These are phyloP conservation scores for Enoplosus armatus DNA, from an alignment of 2,797 vertebrate species.

Conservation along the genomic window DNA sequence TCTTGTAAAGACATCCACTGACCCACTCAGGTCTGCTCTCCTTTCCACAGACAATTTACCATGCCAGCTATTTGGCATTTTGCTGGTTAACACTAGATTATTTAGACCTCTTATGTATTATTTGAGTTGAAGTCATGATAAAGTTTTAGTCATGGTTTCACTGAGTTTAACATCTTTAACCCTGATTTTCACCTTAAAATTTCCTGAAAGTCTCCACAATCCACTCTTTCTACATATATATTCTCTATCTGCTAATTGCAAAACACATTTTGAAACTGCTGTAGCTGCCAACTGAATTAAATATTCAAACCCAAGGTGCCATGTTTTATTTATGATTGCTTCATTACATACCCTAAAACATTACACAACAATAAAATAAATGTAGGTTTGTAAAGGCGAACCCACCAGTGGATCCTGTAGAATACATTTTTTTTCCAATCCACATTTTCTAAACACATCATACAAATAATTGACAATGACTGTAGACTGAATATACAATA, in stretches of 20 bases:
- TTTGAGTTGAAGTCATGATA: not conserved
- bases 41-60: conserved; percentile 8
- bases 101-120: not conserved
- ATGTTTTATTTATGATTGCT: not conserved
- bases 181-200: not conserved
- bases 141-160: too few species aligned
- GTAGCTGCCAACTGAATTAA: not conserved
- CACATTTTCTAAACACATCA: conserved; percentile 12
- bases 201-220: not conserved
- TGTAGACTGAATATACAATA: conserved; percentile 32
- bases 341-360: not conserved
- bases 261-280: not conserved
- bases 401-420: not conserved
- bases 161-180: not conserved
- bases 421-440: too few species aligned
- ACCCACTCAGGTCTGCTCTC: conserved; percentile 38
- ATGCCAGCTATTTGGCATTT: not conserved
- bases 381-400: not conserved
- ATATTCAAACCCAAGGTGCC: not conserved
- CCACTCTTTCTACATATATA: not conserved
- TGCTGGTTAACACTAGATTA: not conserved
- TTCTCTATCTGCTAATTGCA: not conserved
- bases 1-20: conserved; percentile 65
- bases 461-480: conserved; percentile 16
- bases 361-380: not conserved